Conservation (phyloP, 2,797 vertebrate genomes). For the Cuculus canorus region DNA sequence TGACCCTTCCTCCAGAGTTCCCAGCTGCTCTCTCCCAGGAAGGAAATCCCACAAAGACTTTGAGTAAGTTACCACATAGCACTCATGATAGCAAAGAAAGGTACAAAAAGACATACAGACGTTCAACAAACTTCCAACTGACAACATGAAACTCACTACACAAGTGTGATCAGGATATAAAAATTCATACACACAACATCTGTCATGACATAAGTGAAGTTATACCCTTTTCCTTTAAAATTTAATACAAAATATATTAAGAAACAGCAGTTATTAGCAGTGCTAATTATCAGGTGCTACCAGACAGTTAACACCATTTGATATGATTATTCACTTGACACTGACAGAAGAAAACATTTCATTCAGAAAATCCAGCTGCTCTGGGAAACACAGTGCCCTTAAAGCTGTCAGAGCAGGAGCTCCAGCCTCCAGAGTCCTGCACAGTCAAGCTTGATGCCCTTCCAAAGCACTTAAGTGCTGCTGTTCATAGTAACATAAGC, state of each 20-base stretch:
- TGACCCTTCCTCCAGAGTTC: not conserved
- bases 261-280: not conserved
- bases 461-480: not conserved
- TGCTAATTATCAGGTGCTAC: not conserved
- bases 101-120: not conserved
- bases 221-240: not conserved
- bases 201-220: not conserved
- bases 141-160: not conserved
- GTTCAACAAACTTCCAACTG: not conserved
- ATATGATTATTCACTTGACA: not conserved
- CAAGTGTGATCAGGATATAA: not conserved
- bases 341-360: not conserved
- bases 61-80: not conserved
- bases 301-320: not conserved
- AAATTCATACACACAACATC: not conserved
- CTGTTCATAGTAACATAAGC: not conserved
- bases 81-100: not conserved
- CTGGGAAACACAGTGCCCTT: not conserved
- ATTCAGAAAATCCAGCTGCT: not conserved
- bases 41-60: not conserved
- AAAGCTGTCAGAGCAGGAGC: not conserved
- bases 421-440: not conserved
- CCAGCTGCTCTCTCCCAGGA: not conserved
- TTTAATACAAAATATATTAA: not conserved
- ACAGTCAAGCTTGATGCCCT: not conserved